A percentile compares a stretch with the other conserved stretches of the same genome.
Evolutionary conservation across 2,113 vertebrate species (phyloP).

Genomic region (Xiphias gladius): DNA sequence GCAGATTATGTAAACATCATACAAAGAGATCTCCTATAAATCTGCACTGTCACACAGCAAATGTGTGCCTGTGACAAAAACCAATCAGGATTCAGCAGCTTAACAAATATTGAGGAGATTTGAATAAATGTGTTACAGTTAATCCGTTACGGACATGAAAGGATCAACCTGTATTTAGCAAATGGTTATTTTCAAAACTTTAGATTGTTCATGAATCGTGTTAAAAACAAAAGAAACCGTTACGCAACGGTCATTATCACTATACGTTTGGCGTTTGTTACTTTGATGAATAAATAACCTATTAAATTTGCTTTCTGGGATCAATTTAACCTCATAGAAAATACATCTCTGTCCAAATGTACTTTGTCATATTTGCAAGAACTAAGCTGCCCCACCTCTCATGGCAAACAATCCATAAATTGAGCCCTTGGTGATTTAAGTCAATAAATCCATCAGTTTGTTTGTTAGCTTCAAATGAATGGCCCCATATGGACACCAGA

Average conservation of each 20-base stretch:
- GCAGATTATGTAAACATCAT: constrained; percentile 56
- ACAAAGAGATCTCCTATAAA: constrained; percentile 43
- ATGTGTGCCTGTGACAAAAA: constrained; percentile 38
- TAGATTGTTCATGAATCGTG: neutral
- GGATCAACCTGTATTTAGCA: constrained; percentile 1
- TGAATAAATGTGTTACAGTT: constrained; percentile 32
- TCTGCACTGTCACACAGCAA: constrained; percentile 42
- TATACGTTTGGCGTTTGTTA: neutral
- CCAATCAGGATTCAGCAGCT: constrained; percentile 39
- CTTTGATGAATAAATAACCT: neutral
- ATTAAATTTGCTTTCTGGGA: neutral
- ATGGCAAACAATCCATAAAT: neutral
- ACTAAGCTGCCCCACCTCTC: neutral
- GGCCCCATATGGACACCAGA: neutral
- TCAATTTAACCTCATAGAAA: neutral
- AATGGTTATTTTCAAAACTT: constrained; percentile 22
- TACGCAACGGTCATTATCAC: neutral
- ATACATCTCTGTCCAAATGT: neutral
- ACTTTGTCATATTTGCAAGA: neutral
- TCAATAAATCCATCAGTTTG: neutral
- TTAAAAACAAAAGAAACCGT: neutral
- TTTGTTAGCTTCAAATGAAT: neutral
- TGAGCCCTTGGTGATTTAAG: neutral
- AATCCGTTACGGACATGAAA: constrained; percentile 45
- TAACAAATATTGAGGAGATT: constrained; percentile 28